Conservation (phyloP, 2,888 invertebrate species). For the Drosophila infuscata region DNA sequence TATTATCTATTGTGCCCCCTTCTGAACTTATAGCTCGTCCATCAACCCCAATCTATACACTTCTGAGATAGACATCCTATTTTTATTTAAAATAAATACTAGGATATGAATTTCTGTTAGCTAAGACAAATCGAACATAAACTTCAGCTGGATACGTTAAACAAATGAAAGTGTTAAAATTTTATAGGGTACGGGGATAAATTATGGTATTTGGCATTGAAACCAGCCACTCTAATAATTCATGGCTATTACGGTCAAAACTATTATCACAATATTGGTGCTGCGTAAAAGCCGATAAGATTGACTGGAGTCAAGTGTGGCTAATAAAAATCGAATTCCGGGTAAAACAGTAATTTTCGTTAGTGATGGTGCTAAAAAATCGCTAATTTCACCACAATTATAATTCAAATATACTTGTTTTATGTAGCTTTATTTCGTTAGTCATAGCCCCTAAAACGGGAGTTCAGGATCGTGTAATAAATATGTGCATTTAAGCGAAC, state of each 20-base stretch:
- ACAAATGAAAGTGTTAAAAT: neutral
- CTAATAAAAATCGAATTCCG: slow-evolving; percentile 34
- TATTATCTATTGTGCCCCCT: no score
- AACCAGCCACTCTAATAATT: neutral
- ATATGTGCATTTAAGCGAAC: slow-evolving; percentile 31
- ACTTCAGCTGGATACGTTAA: neutral
- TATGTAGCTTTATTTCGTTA: neutral
- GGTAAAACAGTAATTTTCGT: slow-evolving; percentile 10
- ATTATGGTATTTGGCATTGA: slow-evolving; percentile 18
- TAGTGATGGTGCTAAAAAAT: neutral
- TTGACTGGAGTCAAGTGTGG: slow-evolving; percentile 34
- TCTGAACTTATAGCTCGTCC: no score
- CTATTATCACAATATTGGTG: slow-evolving; percentile 25
- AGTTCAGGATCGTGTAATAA: neutral
- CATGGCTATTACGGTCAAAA: neutral
- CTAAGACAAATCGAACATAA: neutral
- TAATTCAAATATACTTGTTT: neutral
- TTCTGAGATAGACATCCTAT: neutral
- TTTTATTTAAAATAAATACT: neutral
- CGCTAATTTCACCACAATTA: slow-evolving; percentile 27
- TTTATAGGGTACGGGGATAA: neutral
- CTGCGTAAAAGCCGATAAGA: slow-evolving; percentile 47
- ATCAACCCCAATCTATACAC: no score
- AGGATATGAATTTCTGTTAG: neutral
- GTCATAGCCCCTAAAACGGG: neutral